phyloP scores from a whole-genome alignment of 2,888 invertebrate species.

The Esperia sulphurella region DNA sequence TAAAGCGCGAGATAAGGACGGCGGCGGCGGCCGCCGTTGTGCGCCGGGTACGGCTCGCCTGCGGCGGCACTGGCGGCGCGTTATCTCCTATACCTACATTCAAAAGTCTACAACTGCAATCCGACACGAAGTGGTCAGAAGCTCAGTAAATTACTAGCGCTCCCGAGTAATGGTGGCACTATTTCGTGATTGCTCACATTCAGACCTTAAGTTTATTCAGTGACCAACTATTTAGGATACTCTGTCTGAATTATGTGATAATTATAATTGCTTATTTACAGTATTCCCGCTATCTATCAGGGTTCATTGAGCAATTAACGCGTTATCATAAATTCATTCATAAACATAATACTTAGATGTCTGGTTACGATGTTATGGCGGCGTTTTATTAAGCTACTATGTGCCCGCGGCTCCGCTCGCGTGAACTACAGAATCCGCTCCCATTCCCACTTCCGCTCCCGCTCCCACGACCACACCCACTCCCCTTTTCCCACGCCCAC shows the following conservation, averaged over 20 bases:
- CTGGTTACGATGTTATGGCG: constrained; percentile 9
- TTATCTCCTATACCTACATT: constrained; percentile 17
- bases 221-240: no score
- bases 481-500: no score
- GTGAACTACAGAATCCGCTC: no score
- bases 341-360: constrained; percentile 15
- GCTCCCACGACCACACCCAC: no score
- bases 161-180: no score
- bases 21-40: constrained; percentile 32
- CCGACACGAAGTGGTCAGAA: constrained; percentile 2
- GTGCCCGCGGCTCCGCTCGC: no score
- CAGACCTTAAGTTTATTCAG: no score
- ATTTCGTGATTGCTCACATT: no score
- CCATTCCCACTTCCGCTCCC: no score
- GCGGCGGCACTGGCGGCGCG: constrained; percentile 14
- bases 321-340: constrained; percentile 24
- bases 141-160: not conserved
- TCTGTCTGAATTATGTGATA: no score
- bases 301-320: not conserved
- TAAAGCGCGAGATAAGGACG: constrained; percentile 64
- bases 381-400: not conserved
- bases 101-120: constrained; percentile 31
- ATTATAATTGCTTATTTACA: not conserved
- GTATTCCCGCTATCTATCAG: not conserved
- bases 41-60: constrained; percentile 27